Evolutionary conservation across 2,888 invertebrate species (phyloP), one percentile per base, ranked within the genome.

Genomic region (Caenorhabditis afra): DNA sequence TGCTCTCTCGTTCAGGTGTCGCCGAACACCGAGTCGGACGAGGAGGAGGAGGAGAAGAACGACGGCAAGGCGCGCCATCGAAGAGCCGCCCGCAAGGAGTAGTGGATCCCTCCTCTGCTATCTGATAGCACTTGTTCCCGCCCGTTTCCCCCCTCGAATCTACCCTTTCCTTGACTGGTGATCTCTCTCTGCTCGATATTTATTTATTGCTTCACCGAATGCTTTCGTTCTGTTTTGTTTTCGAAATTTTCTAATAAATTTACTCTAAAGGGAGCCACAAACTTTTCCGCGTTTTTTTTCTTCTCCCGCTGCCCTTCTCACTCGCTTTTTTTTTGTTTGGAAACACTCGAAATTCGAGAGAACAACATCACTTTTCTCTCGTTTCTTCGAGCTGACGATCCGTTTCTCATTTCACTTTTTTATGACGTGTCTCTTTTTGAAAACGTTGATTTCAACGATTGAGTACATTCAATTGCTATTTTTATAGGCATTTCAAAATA

Each of bases 11-110:
- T 47, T 37, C 41, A 68, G 68, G 47, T 62, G n/a, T 70, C 70
- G 8, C 70, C 70, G 11, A 35, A 23, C 18, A 49, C 55, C 20
- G 70, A 70, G 12, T 37, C 55, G 11, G 70, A 70, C 55, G 70
- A 61, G 10, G 45, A 45, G 1, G 68, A 70, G 29, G 53, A 61
- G 29, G 45, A 39, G 59, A 68, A 61, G 44, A 53, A 58, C 23
- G 67, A 67, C 50, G 58, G 68, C 53, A 70, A 77, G 50, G 62
- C 71, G 10, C 59, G 71, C n/a, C 71, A 66, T 53, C 65, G 77
- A 18, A 57, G 77, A 49, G 70, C 77, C 62, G 67, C 67, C 1
- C 62, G 77, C 49, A 70, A 59, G 53, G 68, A 77, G 47, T 74
- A 57, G 22, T 22, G 12, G 23, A 3, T 50, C n/a, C 7, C 10